These are phyloP conservation scores for Psammodynastes pulverulentus DNA, from an alignment of 2,113 vertebrate species.

Conservation along the genomic window DNA sequence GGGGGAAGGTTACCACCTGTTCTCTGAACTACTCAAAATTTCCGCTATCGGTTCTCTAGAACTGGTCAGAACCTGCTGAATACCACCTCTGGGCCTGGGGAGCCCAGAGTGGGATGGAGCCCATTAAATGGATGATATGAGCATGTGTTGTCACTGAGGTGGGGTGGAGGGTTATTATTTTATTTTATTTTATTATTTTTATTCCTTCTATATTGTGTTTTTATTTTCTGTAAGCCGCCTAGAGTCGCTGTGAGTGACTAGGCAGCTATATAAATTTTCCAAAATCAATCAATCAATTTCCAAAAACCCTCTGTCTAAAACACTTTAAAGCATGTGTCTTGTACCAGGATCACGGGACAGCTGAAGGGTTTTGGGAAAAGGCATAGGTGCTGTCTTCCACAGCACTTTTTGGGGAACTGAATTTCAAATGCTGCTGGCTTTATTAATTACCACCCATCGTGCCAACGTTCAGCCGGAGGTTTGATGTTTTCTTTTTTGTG, in stretches of 20 bases:
- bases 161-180: not conserved
- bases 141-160: not conserved
- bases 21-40: no score
- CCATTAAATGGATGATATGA: not conserved
- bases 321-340: not conserved
- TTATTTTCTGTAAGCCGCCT: not conserved
- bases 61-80: no score
- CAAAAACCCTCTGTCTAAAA: not conserved
- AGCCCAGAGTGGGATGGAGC: not conserved
- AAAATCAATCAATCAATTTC: not conserved
- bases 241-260: not conserved
- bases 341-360: not conserved
- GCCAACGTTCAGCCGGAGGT: not conserved
- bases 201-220: not conserved
- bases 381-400: not conserved
- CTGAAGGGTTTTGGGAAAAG: not conserved
- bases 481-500: conserved; percentile 3
- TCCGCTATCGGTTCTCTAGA: no score
- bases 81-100: not conserved
- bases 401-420: not conserved
- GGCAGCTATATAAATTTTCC: not conserved
- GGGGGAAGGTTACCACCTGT: no score
- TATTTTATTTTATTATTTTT: not conserved
- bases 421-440: not conserved
- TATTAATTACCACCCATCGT: not conserved